A percentile compares a stretch with the other conserved stretches of the same genome.
Evolutionary conservation across 2,888 invertebrate genomes (phyloP).

Genomic region (Noctua janthe): DNA sequence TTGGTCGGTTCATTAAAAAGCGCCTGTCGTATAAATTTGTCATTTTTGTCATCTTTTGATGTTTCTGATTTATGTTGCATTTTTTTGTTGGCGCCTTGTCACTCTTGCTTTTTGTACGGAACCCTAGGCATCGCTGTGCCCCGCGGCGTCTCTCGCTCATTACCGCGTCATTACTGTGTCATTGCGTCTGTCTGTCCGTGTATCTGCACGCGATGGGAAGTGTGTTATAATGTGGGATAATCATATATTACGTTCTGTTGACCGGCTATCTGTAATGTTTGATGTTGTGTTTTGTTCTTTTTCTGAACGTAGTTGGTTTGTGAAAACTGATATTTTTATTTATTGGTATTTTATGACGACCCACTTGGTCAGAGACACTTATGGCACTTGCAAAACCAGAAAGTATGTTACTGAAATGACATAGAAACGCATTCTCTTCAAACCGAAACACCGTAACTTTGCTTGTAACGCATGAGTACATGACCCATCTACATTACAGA

Average conservation of each 20-base stretch:
- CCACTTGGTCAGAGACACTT: too few relatives aligned
- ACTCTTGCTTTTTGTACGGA: slow-evolving; percentile 3
- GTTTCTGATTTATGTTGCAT: background rate
- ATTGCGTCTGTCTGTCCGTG: slow-evolving; percentile 53
- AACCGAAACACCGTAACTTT: too few relatives aligned
- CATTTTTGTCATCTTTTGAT: background rate
- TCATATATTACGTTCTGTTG: slow-evolving; percentile 41
- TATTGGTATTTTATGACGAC: too few relatives aligned
- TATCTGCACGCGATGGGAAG: slow-evolving; percentile 59
- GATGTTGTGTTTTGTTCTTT: background rate
- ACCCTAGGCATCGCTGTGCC: slow-evolving; percentile 44
- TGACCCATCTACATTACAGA: too few relatives aligned
- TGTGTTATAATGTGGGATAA: slow-evolving; percentile 40
- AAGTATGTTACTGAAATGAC: too few relatives aligned
- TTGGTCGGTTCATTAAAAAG: background rate
- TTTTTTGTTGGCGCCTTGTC: background rate
- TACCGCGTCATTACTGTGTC: slow-evolving; percentile 66
- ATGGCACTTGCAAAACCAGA: too few relatives aligned
- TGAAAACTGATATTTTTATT: background rate
- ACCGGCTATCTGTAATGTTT: slow-evolving; percentile 11
- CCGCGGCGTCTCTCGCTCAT: slow-evolving; percentile 67
- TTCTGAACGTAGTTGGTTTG: background rate
- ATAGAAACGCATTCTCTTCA: too few relatives aligned
- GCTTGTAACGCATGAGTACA: too few relatives aligned
- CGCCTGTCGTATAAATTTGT: background rate